Evolutionary conservation across 1,140 invertebrate genomes (phyloP).

Genomic region (Brachionus asplanchnoidis): DNA sequence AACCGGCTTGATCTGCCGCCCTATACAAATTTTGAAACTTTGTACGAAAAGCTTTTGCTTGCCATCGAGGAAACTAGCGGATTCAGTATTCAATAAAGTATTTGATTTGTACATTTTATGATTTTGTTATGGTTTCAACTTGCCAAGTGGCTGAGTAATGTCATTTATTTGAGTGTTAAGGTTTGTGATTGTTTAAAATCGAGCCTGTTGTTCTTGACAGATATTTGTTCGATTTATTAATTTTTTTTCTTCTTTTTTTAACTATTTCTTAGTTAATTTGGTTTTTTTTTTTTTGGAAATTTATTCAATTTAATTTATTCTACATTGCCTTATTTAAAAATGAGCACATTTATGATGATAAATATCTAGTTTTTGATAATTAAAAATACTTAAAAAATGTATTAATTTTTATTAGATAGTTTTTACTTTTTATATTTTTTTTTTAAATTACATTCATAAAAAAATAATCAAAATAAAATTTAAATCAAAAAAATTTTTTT

Average conservation of each 20-base stretch:
- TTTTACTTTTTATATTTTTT: not conserved
- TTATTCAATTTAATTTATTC: constrained; percentile 34
- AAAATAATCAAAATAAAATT: constrained; percentile 11
- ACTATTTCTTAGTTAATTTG: not conserved
- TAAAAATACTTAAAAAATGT: not conserved
- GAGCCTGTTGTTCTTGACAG: not conserved
- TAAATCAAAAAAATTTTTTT: not conserved
- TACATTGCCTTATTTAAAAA: constrained; percentile 19
- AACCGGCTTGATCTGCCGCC: constrained; percentile 91
- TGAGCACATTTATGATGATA: not conserved
- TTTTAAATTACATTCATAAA: not conserved
- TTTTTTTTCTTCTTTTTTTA: not conserved
- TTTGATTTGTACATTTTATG: not conserved
- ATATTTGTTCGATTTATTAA: not conserved
- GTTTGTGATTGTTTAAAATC: not conserved
- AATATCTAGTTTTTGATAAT: not conserved
- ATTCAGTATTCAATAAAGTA: constrained; percentile 62
- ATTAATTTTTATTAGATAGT: constrained; percentile 3
- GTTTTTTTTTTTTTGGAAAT: constrained; percentile 6
- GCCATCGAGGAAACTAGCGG: constrained; percentile 95
- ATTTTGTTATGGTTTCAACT: constrained; percentile 18
- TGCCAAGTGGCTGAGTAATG: not conserved
- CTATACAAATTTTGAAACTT: constrained; percentile 83
- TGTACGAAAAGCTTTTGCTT: constrained; percentile 85
- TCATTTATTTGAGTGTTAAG: constrained; percentile 24